A percentile compares a stretch with the other conserved stretches of the same genome.
Conservation (phyloP, 2,113 vertebrate genomes). For the Cephalopterus ornatus region DNA sequence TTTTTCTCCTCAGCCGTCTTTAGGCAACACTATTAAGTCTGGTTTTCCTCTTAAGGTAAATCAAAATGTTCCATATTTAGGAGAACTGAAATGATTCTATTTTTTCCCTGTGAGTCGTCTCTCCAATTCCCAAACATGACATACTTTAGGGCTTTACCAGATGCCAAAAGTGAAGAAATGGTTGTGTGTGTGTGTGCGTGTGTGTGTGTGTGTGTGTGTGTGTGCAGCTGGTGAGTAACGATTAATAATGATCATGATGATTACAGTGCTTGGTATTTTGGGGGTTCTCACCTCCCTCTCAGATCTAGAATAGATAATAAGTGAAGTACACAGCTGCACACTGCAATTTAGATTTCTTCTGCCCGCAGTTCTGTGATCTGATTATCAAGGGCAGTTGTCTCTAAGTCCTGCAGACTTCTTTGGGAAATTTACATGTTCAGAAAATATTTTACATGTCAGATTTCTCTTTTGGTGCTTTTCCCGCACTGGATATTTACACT, state of each 20-base stretch:
- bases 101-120: neutral
- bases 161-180: neutral
- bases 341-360: slow-evolving; percentile 59
- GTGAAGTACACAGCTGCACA: slow-evolving; percentile 49
- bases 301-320: slow-evolving; percentile 62
- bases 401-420: neutral
- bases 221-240: slow-evolving; percentile 37
- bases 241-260: slow-evolving; percentile 63
- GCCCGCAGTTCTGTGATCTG: slow-evolving; percentile 11
- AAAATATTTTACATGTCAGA: neutral
- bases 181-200: too few species aligned
- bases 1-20: too few species aligned
- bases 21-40: too few species aligned
- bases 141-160: slow-evolving; percentile 5
- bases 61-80: neutral
- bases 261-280: slow-evolving; percentile 58
- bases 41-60: neutral
- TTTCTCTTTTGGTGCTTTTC: neutral
- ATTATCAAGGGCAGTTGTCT: neutral
- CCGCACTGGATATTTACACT: neutral
- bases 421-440: neutral
- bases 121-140: neutral
- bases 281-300: slow-evolving; percentile 29
- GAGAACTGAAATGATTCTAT: neutral
- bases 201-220: neutral